phyloP scores from a whole-genome alignment of 2,797 vertebrate genomes.

The Dipus sagitta region DNA sequence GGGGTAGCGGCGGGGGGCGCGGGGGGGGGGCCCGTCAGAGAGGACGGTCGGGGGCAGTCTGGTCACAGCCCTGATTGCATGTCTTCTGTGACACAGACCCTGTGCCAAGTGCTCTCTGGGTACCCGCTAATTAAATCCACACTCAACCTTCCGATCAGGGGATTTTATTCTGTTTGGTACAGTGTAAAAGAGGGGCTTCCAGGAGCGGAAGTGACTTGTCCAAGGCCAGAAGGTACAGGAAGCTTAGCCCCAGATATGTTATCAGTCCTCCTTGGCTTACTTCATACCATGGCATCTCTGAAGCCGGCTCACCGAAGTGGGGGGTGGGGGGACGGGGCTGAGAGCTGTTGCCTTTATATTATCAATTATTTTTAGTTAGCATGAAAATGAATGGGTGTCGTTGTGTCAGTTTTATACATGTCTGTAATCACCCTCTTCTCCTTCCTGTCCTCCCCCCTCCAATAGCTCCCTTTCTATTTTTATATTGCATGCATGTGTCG shows the following conservation, averaged over 20 bases:
- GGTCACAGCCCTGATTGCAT: fast-evolving
- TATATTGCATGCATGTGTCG: neutral
- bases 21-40: neutral
- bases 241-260: too few species aligned
- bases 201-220: neutral
- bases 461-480: neutral
- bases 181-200: neutral
- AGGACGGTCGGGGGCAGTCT: neutral
- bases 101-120: neutral
- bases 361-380: neutral
- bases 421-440: neutral
- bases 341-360: neutral
- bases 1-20: neutral
- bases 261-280: neutral
- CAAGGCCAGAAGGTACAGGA: neutral
- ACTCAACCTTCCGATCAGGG: neutral
- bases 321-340: neutral
- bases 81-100: fast-evolving
- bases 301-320: neutral
- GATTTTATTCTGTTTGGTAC: neutral
- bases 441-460: neutral
- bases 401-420: too few species aligned
- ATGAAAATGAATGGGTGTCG: neutral
- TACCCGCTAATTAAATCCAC: neutral
- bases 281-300: fast-evolving